Evolutionary conservation across 1,140 invertebrate species (phyloP), one percentile per base, ranked within the genome.

Genomic region (Pseudoatta argentina): DNA sequence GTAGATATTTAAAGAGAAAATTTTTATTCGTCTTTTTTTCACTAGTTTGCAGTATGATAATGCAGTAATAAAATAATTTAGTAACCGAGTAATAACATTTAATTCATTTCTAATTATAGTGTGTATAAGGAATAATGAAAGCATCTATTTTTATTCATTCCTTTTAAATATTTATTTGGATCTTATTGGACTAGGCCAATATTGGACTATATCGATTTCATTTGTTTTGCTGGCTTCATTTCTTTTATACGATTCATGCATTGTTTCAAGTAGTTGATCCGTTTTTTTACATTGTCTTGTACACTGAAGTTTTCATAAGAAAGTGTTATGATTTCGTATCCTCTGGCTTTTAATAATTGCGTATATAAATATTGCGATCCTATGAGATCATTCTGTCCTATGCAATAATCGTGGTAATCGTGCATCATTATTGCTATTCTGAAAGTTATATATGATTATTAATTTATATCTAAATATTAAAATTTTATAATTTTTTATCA

Each of bases 341-440:
- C 39, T 73, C n/a, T 73, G 16, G 69, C 79, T 61, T 82, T 83
- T 73, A 83, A 73, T 14, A 83, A 48, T 48, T 83, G 39, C 34
- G 69, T 83, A 7, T 83, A 53, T 61, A 83, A 61, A 83, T 83
- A 73, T 6, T 6, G 1, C 2, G 67, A 34, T 73, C 79, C 79
- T 51, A 61, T 1, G 8, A 83, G 69, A 51, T 83, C 79, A 3
- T 61, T 63, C 7, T 83, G 55, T 61, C 79, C 79, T 73, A 71
- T 44, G 59, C 79, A 83, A 73, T 73, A 83, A 61, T 73, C 79
- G 0, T 51, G 69, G 8, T 83, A 83, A 73, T 73, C 27, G 2
- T 73, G 39, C 7, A 83, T 3, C 69, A 83, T 34, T 83, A 83
- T 73, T 61, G 21, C 79, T 83, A 83, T 83, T 55, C 79, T 83